Conservation (phyloP, 2,113 vertebrate genomes). For the Otis tarda region DNA sequence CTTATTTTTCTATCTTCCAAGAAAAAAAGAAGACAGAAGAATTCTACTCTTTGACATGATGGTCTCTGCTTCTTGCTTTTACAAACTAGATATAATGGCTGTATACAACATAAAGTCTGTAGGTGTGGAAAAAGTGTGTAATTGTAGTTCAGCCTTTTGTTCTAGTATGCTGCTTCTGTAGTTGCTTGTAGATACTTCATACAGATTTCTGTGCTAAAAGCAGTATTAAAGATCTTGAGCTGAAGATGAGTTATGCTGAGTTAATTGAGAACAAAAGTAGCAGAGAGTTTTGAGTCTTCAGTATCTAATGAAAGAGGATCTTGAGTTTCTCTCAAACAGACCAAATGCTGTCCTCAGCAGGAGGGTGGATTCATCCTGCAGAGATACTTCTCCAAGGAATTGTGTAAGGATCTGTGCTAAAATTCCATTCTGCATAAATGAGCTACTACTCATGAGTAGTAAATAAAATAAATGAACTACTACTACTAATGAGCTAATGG, state of each 20-base stretch:
- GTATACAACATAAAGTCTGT: neutral
- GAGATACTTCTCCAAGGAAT: neutral
- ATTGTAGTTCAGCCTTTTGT: neutral
- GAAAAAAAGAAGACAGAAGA: neutral
- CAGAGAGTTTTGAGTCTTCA: neutral
- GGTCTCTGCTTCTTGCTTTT: neutral
- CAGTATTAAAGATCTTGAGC: neutral
- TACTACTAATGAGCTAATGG: neutral
- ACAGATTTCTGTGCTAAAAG: neutral
- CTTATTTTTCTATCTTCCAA: neutral
- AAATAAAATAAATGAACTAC: no score
- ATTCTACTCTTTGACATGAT: neutral
- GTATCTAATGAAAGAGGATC: neutral
- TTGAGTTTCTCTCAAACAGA: neutral
- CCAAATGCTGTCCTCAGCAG: rapidly evolving
- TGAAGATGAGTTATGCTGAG: neutral
- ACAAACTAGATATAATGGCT: neutral
- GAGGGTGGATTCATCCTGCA: neutral
- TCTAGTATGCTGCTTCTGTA: neutral
- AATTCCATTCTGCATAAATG: neutral
- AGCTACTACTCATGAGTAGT: neutral
- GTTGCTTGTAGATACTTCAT: neutral
- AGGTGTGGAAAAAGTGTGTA: neutral
- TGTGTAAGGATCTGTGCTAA: neutral
- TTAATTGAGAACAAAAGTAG: constrained; percentile 23